These are phyloP conservation scores for Erebia palarica DNA, from an alignment of 2,888 invertebrate genomes.

Conservation along the genomic window DNA sequence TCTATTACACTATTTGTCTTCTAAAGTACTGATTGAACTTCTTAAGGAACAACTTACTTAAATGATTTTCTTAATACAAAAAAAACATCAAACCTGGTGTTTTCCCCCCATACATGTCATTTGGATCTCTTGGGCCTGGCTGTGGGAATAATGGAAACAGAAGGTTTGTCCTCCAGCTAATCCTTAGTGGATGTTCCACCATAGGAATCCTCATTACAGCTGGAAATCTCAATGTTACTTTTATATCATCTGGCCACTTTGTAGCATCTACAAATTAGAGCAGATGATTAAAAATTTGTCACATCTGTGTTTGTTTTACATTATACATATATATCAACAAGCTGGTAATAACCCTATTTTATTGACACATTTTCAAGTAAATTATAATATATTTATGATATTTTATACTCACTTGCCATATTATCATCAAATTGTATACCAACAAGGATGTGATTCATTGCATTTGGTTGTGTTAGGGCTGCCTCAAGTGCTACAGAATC, in stretches of 20 bases:
- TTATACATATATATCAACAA: not conserved
- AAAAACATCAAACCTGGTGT: constrained; percentile 77
- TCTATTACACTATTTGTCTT: too few species aligned
- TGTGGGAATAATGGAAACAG: constrained; percentile 85
- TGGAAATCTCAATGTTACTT: constrained; percentile 84
- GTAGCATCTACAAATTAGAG: constrained; percentile 54
- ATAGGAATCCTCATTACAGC: constrained; percentile 82
- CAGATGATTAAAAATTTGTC: not conserved
- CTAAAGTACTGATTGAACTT: too few species aligned
- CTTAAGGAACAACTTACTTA: too few species aligned
- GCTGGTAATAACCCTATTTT: not conserved
- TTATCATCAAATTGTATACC: constrained; percentile 73
- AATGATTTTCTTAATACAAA: not conserved
- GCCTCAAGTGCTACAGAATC: constrained; percentile 64
- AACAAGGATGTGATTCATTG: constrained; percentile 71
- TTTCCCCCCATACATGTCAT: constrained; percentile 71
- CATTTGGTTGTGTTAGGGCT: constrained; percentile 68
- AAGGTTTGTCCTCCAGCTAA: constrained; percentile 87
- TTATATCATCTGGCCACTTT: constrained; percentile 78
- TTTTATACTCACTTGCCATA: constrained; percentile 67
- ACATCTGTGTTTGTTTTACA: not conserved
- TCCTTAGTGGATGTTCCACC: constrained; percentile 68
- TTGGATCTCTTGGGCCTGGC: constrained; percentile 85
- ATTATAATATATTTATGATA: not conserved
- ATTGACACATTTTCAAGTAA: not conserved